Evolutionary conservation across 2,797 vertebrate genomes (phyloP).

Genomic region (Syngnathus rostellatus): DNA sequence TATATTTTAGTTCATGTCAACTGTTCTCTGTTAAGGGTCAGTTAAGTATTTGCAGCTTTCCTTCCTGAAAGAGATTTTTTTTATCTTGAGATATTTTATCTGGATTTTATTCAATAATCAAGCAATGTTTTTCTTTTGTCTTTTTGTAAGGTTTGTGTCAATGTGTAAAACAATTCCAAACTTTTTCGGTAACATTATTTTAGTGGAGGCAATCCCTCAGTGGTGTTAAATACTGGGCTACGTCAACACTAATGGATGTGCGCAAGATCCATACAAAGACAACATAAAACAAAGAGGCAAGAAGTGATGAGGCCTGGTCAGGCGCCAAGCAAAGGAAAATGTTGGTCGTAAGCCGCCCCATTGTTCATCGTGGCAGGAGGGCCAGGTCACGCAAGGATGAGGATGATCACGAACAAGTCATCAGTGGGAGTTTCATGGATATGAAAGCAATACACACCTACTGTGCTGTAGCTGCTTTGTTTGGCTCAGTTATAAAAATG

Average conservation of each 20-base stretch:
- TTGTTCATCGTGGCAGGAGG: constrained; percentile 48
- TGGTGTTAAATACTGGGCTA: neutral
- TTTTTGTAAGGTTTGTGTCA: too few species aligned
- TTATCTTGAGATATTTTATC: too few species aligned
- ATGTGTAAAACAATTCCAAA: neutral
- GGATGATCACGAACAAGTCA: constrained; percentile 18
- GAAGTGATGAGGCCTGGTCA: constrained; percentile 28
- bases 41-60: too few species aligned
- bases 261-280: constrained; percentile 4
- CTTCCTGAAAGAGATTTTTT: too few species aligned
- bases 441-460: neutral
- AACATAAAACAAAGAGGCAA: constrained; percentile 15
- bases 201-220: neutral
- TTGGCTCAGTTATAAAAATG: neutral
- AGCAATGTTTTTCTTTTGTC: too few species aligned
- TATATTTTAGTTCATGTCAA: too few species aligned
- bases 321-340: constrained; percentile 43
- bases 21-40: too few species aligned
- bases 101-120: too few species aligned
- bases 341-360: constrained; percentile 31
- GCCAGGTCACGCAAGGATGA: constrained; percentile 43
- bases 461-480: neutral
- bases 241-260: neutral
- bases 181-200: neutral
- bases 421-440: constrained; percentile 7